Conservation (phyloP, 2,888 invertebrate species). For the Sepioteuthis lessoniana region DNA sequence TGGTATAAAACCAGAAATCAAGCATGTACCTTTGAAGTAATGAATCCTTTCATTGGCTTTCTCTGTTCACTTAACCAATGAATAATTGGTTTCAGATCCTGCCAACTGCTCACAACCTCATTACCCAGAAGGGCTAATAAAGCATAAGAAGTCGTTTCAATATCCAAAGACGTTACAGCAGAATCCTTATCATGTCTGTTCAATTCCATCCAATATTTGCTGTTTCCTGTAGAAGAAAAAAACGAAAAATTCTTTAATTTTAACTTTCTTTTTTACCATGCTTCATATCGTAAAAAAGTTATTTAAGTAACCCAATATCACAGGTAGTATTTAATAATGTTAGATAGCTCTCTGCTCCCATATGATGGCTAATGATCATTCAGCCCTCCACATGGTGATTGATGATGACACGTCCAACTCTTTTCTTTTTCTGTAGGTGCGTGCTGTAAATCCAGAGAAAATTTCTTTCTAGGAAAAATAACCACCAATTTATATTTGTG, state of each 20-base stretch:
- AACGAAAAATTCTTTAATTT: background rate
- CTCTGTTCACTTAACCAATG: constrained; percentile 83
- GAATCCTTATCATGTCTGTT: too few relatives aligned
- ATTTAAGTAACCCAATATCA: background rate
- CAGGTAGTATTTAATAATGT: too few relatives aligned
- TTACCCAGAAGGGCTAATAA: constrained; percentile 81
- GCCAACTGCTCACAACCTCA: constrained; percentile 68
- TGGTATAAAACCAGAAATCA: background rate
- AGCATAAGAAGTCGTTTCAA: constrained; percentile 90
- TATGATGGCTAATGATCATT: too few relatives aligned
- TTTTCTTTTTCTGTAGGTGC: too few relatives aligned
- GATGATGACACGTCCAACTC: too few relatives aligned
- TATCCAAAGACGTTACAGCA: constrained; percentile 80
- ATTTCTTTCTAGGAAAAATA: too few relatives aligned
- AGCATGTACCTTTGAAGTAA: constrained; percentile 61
- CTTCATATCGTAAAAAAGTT: background rate
- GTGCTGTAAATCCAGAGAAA: too few relatives aligned
- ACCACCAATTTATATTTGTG: too few relatives aligned
- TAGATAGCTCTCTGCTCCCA: too few relatives aligned
- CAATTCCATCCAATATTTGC: constrained; percentile 23
- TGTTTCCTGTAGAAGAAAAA: background rate
- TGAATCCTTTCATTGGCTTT: constrained; percentile 78
- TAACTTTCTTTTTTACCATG: background rate
- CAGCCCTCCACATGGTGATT: too few relatives aligned
- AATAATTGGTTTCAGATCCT: constrained; percentile 79